These are phyloP conservation scores for Colistium nudipinnis DNA, from an alignment of 2,113 vertebrate species.

Conservation along the genomic window DNA sequence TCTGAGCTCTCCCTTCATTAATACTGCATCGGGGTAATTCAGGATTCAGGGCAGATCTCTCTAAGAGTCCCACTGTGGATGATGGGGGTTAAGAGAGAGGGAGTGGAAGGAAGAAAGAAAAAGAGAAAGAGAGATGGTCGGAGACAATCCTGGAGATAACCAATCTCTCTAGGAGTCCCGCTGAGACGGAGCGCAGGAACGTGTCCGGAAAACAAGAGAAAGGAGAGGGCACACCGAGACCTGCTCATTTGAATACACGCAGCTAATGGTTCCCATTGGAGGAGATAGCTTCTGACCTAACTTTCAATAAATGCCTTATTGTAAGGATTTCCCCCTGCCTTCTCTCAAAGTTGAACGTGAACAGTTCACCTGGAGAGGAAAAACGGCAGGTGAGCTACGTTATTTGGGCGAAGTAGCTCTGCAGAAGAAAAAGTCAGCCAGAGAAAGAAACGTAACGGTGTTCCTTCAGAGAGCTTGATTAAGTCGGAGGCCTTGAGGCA, in stretches of 20 bases:
- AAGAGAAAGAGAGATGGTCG: not conserved
- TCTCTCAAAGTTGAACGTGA: too few relatives aligned
- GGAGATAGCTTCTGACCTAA: conserved; percentile 7
- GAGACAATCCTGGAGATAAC: conserved; percentile 53
- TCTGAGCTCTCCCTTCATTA: conserved; percentile 61
- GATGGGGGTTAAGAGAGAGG: conserved; percentile 22
- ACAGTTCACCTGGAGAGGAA: conserved; percentile 5
- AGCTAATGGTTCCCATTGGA: conserved; percentile 57
- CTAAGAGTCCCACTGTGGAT: conserved; percentile 49
- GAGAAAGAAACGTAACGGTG: conserved; percentile 14
- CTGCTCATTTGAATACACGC: conserved; percentile 45
- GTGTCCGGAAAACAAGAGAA: conserved; percentile 33
- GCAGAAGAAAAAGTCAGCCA: not conserved
- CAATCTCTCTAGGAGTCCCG: conserved; percentile 61
- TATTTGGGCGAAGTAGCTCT: not conserved
- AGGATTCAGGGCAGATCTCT: conserved; percentile 58
- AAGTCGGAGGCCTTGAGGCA: conserved; percentile 28
- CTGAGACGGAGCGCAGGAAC: conserved; percentile 45
- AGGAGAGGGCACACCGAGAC: conserved; percentile 9
- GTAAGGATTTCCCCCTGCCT: conserved; percentile 28
- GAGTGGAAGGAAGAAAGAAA: conserved; percentile 9
- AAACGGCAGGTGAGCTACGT: not conserved
- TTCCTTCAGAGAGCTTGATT: conserved; percentile 34
- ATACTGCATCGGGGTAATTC: conserved; percentile 62
- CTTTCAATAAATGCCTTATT: conserved; percentile 47